Percentiles rank a stretch among this genome's conserved stretches.
phyloP scores from a whole-genome alignment of 2,797 vertebrate genomes.

The Rhinatrema bivittatum region DNA sequence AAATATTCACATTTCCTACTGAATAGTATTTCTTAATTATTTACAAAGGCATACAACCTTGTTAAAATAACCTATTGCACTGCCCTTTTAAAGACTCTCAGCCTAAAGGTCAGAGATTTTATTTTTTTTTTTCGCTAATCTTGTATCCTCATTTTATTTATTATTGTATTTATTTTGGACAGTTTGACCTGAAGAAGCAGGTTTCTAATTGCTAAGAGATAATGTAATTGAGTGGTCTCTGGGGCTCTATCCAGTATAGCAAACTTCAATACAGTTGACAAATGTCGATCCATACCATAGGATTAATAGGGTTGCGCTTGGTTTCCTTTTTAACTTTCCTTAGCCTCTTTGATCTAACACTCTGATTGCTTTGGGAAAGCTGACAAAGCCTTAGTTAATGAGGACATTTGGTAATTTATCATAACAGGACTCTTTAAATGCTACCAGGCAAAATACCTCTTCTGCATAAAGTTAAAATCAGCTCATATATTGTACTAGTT shows the following conservation, averaged over 20 bases:
- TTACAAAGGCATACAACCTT: no score
- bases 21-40: no score
- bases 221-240: slow-evolving; percentile 55
- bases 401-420: slow-evolving; percentile 38
- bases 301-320: slow-evolving; percentile 52
- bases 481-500: no score
- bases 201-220: slow-evolving; percentile 49
- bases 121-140: slow-evolving; percentile 25
- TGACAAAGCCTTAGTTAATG: slow-evolving; percentile 46
- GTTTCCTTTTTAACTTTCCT: slow-evolving; percentile 35
- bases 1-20: no score
- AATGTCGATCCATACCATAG: slow-evolving; percentile 48
- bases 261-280: slow-evolving; percentile 51
- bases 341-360: slow-evolving; percentile 29
- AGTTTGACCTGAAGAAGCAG: slow-evolving; percentile 32
- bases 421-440: slow-evolving; percentile 21
- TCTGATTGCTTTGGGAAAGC: slow-evolving; percentile 43
- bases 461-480: no score
- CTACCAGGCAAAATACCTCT: no score
- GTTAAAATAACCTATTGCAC: no score
- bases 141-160: slow-evolving; percentile 4
- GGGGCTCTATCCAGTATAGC: slow-evolving; percentile 42
- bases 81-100: no score
- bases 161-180: no score
- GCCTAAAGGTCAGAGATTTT: no score